A percentile compares a stretch with the other conserved stretches of the same genome.
These are phyloP conservation scores for Apistogramma diplotaenia DNA, from an alignment of 2,113 vertebrate genomes.

Conservation along the genomic window DNA sequence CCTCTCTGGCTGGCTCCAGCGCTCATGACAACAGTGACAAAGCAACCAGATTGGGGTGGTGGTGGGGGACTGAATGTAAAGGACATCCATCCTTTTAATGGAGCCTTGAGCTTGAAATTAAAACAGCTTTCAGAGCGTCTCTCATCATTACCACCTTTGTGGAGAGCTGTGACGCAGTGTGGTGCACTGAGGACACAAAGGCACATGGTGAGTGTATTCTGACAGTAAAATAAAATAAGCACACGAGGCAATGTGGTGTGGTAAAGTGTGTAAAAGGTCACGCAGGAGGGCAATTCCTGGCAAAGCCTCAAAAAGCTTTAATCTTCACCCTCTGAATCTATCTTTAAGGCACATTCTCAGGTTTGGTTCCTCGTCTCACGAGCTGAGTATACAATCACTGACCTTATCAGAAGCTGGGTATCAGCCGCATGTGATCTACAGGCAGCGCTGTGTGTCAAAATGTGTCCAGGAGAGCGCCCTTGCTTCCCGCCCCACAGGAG, in stretches of 20 bases:
- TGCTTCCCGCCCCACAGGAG: slow-evolving; percentile 66
- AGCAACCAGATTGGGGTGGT: slow-evolving; percentile 43
- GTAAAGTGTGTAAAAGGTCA: slow-evolving; percentile 43
- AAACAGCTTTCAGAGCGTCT: slow-evolving; percentile 33
- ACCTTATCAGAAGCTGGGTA: slow-evolving; percentile 31
- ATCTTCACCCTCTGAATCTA: neutral
- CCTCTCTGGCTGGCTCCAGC: slow-evolving; percentile 52
- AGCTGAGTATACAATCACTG: neutral
- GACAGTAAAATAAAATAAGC: slow-evolving; percentile 55
- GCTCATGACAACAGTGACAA: slow-evolving; percentile 76
- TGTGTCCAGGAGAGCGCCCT: slow-evolving; percentile 56
- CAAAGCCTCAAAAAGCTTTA: neutral
- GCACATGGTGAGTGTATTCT: slow-evolving; percentile 25
- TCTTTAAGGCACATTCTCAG: neutral
- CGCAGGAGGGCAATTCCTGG: neutral
- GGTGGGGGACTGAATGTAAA: slow-evolving; percentile 51
- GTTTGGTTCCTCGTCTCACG: neutral
- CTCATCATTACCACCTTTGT: slow-evolving; percentile 49
- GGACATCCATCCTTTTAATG: slow-evolving; percentile 58
- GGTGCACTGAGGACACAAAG: slow-evolving; percentile 38
- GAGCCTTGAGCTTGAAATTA: slow-evolving; percentile 46
- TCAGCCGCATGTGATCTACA: slow-evolving; percentile 21
- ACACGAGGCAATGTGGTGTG: slow-evolving; percentile 18
- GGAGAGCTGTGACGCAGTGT: slow-evolving; percentile 44
- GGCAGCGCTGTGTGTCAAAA: slow-evolving; percentile 34